Conservation (phyloP, 1,140 invertebrate species). For the Elysia chlorotica region DNA sequence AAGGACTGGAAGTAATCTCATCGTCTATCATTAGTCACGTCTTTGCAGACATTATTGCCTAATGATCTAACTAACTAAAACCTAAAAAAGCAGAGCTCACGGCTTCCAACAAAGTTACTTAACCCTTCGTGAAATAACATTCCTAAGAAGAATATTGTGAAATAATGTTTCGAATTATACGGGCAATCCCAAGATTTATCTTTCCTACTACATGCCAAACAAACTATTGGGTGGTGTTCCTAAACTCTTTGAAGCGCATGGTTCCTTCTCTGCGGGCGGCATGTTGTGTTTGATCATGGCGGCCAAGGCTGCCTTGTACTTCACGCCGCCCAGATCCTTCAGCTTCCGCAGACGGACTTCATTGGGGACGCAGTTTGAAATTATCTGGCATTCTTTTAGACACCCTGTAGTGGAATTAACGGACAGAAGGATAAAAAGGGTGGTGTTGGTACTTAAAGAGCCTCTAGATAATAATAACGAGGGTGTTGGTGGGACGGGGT, state of each 20-base stretch:
- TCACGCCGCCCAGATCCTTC: neutral
- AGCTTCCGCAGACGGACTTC: neutral
- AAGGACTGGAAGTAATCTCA: neutral
- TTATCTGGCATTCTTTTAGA: neutral
- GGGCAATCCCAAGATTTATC: neutral
- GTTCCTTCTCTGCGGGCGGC: neutral
- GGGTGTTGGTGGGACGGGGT: neutral
- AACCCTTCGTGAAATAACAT: neutral
- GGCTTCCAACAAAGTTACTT: neutral
- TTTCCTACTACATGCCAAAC: neutral
- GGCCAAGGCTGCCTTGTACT: slow-evolving; percentile 6
- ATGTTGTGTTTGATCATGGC: slow-evolving; percentile 5
- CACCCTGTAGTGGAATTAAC: neutral
- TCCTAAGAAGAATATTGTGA: neutral
- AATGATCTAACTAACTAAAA: neutral
- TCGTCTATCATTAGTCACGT: too few species aligned
- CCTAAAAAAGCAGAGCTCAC: neutral
- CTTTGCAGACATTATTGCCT: neutral
- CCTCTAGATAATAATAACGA: neutral
- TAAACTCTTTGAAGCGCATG: neutral
- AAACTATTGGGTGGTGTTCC: neutral
- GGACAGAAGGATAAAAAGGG: too few species aligned
- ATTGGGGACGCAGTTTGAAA: neutral
- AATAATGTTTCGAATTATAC: neutral
- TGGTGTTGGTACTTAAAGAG: too few species aligned